These are phyloP conservation scores for Lysiphlebus fabarum DNA, from an alignment of 1,140 invertebrate species.

Conservation along the genomic window DNA sequence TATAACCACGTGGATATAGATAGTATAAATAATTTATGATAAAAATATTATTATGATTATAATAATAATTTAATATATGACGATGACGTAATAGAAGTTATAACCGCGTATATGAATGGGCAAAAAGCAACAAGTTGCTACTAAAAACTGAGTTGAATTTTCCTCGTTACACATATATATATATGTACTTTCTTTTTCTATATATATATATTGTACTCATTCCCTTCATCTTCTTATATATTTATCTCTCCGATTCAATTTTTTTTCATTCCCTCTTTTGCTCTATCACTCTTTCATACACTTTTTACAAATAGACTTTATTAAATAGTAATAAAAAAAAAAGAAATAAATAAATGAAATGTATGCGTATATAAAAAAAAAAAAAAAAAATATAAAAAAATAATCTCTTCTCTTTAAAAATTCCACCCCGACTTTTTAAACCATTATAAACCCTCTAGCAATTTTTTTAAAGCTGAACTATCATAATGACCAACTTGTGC, in stretches of 20 bases:
- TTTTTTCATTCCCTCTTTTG: slow-evolving; percentile 8
- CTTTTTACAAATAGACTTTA: too few relatives aligned
- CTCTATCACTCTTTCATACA: too few relatives aligned
- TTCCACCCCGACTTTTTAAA: slow-evolving; percentile 19
- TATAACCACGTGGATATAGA: background rate
- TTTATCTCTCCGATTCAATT: slow-evolving; percentile 30
- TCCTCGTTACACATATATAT: slow-evolving; percentile 58
- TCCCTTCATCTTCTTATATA: slow-evolving; percentile 51
- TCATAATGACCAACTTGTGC: slow-evolving; percentile 37
- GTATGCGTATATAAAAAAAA: too few relatives aligned
- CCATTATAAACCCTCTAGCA: slow-evolving; percentile 56
- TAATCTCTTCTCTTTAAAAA: background rate
- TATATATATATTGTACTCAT: slow-evolving; percentile 32
- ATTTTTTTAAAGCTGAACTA: slow-evolving; percentile 57
- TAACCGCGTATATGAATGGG: slow-evolving; percentile 55
- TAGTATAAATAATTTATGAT: slow-evolving; percentile 14
- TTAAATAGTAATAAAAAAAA: too few relatives aligned
- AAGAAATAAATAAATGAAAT: too few relatives aligned
- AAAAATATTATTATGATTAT: slow-evolving; percentile 51
- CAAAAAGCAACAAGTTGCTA: slow-evolving; percentile 57
- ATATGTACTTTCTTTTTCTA: slow-evolving; percentile 52
- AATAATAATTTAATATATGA: slow-evolving; percentile 53
- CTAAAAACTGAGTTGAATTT: slow-evolving; percentile 59
- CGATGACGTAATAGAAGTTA: slow-evolving; percentile 57
- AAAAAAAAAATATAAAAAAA: too few relatives aligned